These are phyloP conservation scores for Aphelocoma californica DNA, from an alignment of 2,797 vertebrate genomes.

Conservation along the genomic window DNA sequence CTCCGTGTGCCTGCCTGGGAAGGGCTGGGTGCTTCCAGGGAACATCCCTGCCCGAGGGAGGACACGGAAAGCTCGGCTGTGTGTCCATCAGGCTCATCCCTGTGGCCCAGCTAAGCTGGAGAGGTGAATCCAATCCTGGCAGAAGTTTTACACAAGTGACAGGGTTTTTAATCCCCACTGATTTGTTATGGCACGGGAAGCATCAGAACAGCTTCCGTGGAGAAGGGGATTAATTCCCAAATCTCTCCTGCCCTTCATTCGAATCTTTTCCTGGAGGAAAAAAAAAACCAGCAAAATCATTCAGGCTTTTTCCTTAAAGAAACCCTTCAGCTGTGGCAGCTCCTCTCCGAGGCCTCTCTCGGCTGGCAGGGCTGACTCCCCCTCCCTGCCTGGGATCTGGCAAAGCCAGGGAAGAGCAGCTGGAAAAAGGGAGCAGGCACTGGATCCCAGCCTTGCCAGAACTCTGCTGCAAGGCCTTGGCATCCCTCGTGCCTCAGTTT, in stretches of 20 bases:
- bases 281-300: not conserved
- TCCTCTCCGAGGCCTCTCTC: not conserved
- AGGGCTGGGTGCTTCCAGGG: not conserved
- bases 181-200: not conserved
- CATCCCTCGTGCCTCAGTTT: not conserved
- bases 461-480: not conserved
- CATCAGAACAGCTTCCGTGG: not conserved
- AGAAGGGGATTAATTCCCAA: slow-evolving; percentile 29
- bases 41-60: not conserved
- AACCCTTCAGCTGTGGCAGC: not conserved
- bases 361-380: not conserved
- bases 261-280: not conserved
- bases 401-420: not conserved
- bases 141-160: not conserved
- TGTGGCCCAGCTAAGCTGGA: not conserved
- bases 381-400: not conserved
- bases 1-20: not conserved
- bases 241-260: not conserved
- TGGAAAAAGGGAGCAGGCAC: not conserved
- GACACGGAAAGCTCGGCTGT: fast-evolving
- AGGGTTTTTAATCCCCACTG: not conserved
- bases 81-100: not conserved
- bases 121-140: not conserved
- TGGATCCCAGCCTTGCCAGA: not conserved
- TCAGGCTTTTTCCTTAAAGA: not conserved